phyloP scores from a whole-genome alignment of 2,797 vertebrate species.

The Nannoperca obscura region DNA sequence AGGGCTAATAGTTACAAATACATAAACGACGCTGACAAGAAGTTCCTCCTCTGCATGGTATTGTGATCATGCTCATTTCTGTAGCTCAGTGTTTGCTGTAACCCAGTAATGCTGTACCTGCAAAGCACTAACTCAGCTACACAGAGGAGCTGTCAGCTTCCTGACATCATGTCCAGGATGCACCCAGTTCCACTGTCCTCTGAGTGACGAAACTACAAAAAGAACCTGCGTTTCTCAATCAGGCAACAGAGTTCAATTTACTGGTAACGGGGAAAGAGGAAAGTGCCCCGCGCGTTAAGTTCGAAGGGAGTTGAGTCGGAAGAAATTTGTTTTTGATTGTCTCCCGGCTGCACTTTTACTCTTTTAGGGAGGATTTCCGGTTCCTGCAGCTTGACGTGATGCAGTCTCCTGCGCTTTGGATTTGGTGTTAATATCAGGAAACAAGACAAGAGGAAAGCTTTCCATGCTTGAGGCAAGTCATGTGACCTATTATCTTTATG shows the following conservation, averaged over 20 bases:
- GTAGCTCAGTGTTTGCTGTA: conserved; percentile 6
- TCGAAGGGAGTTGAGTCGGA: conserved; percentile 54
- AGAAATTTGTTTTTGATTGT: conserved; percentile 71
- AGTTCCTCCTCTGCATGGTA: not conserved
- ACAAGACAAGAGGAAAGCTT: not conserved
- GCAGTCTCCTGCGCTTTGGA: not conserved
- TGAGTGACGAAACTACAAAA: conserved; percentile 45
- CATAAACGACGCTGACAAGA: not conserved
- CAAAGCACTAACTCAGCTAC: conserved; percentile 46
- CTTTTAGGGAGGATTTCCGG: conserved; percentile 7
- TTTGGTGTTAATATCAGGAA: conserved; percentile 3
- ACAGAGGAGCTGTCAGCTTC: conserved; percentile 44
- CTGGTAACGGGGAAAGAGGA: conserved; percentile 34
- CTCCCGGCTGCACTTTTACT: conserved; percentile 61
- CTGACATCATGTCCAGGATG: conserved; percentile 42
- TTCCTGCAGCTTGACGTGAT: conserved; percentile 31
- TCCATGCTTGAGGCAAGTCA: not conserved
- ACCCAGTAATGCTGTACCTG: conserved; percentile 9
- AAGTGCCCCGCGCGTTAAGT: conserved; percentile 43
- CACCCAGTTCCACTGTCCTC: conserved; percentile 8
- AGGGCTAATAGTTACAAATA: not conserved
- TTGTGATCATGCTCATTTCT: conserved; percentile 21
- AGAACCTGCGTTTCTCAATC: conserved; percentile 42
- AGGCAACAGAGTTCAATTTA: conserved; percentile 54
- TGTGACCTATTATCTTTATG: not conserved